These are phyloP conservation scores for Hirudo medicinalis DNA, from an alignment of 1,140 invertebrate genomes.

Conservation along the genomic window DNA sequence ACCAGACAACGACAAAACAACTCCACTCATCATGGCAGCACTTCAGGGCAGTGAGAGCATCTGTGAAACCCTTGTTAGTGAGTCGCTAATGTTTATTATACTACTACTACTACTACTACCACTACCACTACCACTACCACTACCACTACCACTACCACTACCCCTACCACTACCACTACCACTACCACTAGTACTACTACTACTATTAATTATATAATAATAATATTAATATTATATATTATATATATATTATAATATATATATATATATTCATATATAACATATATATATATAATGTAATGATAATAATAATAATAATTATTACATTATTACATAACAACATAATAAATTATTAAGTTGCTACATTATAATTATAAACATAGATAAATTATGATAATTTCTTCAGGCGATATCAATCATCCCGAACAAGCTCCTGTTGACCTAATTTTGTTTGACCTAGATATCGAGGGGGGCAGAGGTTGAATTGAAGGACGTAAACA, in stretches of 20 bases:
- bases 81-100: background rate
- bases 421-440: background rate
- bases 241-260: no score
- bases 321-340: no score
- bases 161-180: background rate
- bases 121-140: background rate
- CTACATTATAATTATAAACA: no score
- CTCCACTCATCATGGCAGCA: constrained; percentile 23
- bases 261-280: no score
- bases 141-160: background rate
- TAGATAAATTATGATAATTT: no score
- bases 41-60: constrained; percentile 23
- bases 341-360: no score
- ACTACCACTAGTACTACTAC: background rate
- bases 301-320: no score
- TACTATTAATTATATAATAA: no score
- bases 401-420: background rate
- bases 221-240: no score
- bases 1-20: constrained; percentile 22
- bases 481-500: constrained; percentile 18
- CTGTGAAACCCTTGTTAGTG: constrained; percentile 21
- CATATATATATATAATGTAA: no score
- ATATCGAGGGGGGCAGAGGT: constrained; percentile 22
- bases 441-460: constrained; percentile 5
- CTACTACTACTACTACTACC: no score